phyloP scores from a whole-genome alignment of 2,888 invertebrate species.

The Mesorhabditis sp. region DNA sequence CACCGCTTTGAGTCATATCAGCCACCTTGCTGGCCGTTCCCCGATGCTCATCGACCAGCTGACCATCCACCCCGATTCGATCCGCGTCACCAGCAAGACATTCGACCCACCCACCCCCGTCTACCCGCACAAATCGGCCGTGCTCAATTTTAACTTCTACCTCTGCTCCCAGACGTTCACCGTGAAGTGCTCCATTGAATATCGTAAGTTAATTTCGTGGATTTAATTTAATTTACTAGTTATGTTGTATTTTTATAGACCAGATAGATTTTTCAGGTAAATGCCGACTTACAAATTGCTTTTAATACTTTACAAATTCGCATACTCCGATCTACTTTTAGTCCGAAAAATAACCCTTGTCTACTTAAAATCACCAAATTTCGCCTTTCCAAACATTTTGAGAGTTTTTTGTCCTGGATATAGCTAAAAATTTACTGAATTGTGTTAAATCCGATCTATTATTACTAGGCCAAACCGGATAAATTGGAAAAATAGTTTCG shows the following conservation, averaged over 20 bases:
- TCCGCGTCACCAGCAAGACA: conserved; percentile 7
- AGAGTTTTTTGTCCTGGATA: neutral
- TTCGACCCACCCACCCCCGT: conserved; percentile 11
- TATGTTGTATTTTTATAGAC: neutral
- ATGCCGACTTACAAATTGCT: too few species aligned
- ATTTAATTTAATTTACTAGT: conserved; percentile 5
- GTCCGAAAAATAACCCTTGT: too few species aligned
- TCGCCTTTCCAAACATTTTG: neutral
- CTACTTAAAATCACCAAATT: conserved; percentile 3
- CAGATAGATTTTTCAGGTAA: too few species aligned
- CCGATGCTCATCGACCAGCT: neutral
- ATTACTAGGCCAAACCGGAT: too few species aligned
- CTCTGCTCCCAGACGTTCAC: conserved; percentile 17
- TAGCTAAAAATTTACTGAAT: conserved; percentile 11
- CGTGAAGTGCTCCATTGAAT: conserved; percentile 18
- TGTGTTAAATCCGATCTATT: too few species aligned
- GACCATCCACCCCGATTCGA: neutral
- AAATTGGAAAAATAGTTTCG: too few species aligned
- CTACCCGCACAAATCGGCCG: conserved; percentile 11
- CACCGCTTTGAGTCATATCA: conserved; percentile 17
- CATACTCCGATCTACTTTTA: too few species aligned
- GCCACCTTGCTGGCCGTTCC: too few species aligned
- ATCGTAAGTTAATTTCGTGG: conserved; percentile 12
- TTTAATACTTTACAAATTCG: too few species aligned
- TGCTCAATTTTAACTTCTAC: conserved; percentile 21